Evolutionary conservation across 2,113 vertebrate species (phyloP).

Genomic region (Phylloscopus trochiloides): DNA sequence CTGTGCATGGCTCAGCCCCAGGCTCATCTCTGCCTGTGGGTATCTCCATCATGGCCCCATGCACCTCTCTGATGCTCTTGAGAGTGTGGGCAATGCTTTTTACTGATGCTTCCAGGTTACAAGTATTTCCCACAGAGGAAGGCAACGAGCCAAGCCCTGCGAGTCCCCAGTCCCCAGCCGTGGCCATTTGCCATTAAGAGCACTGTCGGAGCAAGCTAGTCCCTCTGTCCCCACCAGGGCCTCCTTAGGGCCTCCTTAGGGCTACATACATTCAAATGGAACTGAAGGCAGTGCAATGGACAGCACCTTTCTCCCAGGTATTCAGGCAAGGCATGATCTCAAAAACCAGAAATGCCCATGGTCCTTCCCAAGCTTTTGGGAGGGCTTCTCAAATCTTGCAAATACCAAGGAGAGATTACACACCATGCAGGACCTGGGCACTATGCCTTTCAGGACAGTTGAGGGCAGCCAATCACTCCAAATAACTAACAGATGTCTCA

Average conservation of each 20-base stretch:
- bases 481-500: fast-evolving
- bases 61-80: not conserved
- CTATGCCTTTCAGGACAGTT: not conserved
- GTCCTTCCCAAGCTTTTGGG: not conserved
- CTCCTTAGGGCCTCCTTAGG: not conserved
- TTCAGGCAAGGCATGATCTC: not conserved
- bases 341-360: not conserved
- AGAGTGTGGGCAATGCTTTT: not conserved
- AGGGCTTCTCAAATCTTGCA: not conserved
- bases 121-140: not conserved
- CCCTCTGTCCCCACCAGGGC: not conserved
- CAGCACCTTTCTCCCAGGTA: not conserved
- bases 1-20: not conserved
- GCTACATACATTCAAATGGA: not conserved
- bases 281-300: not conserved
- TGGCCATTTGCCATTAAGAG: not conserved
- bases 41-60: not conserved
- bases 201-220: fast-evolving
- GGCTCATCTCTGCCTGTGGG: not conserved
- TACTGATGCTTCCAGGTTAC: not conserved
- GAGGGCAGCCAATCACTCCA: not conserved
- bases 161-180: not conserved
- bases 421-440: not conserved
- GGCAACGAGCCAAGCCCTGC: not conserved
- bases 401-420: not conserved